These are phyloP conservation scores for Smutsia gigantea DNA, from an alignment of 2,797 vertebrate species.

Conservation along the genomic window DNA sequence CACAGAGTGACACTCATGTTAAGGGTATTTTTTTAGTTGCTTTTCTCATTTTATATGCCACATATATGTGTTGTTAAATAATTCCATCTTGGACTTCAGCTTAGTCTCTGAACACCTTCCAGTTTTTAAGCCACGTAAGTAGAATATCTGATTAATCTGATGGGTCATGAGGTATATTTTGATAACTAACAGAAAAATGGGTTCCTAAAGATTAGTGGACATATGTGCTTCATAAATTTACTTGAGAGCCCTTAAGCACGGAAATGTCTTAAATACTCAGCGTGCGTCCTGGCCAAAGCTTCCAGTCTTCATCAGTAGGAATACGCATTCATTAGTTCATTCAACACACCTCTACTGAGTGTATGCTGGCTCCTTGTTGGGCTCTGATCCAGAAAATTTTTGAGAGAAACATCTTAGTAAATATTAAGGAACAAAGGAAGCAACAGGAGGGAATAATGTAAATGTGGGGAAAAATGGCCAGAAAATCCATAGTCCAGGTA, in stretches of 20 bases:
- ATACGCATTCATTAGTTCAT: not conserved
- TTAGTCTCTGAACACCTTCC: not conserved
- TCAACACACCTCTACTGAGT: not conserved
- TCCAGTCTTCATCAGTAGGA: not conserved
- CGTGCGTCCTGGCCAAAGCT: not conserved
- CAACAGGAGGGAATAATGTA: not conserved
- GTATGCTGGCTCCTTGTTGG: not conserved
- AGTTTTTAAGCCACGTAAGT: not conserved
- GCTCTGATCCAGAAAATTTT: not conserved
- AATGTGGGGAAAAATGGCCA: not conserved
- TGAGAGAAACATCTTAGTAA: not conserved
- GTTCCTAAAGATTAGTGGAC: not conserved
- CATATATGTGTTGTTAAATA: not conserved
- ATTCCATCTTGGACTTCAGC: not conserved
- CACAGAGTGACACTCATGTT: not conserved
- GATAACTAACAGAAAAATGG: not conserved
- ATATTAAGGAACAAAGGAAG: not conserved
- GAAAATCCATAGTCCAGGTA: not conserved
- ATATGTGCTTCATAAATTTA: not conserved
- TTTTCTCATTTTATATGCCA: not conserved
- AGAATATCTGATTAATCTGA: not conserved
- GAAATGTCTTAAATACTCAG: not conserved
- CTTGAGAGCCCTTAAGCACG: not conserved
- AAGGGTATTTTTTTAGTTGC: not conserved
- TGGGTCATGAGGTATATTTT: no score